A percentile compares a stretch with the other conserved stretches of the same genome.
phyloP scores from a whole-genome alignment of 2,113 vertebrate species.

The Eulemur macaco region DNA sequence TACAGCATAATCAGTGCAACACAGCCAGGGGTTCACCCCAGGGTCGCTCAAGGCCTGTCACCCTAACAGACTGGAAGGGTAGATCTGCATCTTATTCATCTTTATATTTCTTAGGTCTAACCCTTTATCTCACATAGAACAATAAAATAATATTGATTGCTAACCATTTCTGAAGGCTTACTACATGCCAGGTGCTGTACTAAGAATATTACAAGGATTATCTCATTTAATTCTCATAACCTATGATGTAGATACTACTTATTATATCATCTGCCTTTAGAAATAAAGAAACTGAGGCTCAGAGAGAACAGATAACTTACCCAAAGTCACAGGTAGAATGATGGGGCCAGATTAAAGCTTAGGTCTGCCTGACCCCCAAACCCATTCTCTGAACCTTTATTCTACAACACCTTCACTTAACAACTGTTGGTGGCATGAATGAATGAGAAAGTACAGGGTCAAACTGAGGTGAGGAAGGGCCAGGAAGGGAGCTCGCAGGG shows the following conservation, averaged over 20 bases:
- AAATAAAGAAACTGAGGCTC: not conserved
- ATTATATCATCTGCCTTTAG: constrained; percentile 1
- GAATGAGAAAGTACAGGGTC: not conserved
- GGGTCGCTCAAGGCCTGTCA: not conserved
- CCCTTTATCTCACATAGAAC: not conserved
- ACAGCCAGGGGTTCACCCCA: not conserved
- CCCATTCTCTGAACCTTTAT: not conserved
- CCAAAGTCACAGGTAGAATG: not conserved
- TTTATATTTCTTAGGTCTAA: constrained; percentile 2
- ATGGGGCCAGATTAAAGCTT: not conserved
- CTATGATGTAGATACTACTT: not conserved
- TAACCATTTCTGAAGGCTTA: constrained; percentile 34
- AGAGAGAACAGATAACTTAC: not conserved
- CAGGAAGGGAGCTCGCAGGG: not conserved
- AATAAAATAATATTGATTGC: not conserved
- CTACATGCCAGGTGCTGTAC: not conserved
- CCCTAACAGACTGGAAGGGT: not conserved
- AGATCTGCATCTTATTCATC: not conserved
- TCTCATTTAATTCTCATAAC: constrained; percentile 5
- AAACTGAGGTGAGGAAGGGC: not conserved
- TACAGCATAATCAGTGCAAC: not conserved
- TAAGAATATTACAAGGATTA: not conserved
- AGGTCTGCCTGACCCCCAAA: not conserved
- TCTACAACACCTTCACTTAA: not conserved
- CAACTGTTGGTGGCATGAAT: not conserved